Conservation (phyloP, 1,140 invertebrate genomes). For the Heliconius himera region DNA sequence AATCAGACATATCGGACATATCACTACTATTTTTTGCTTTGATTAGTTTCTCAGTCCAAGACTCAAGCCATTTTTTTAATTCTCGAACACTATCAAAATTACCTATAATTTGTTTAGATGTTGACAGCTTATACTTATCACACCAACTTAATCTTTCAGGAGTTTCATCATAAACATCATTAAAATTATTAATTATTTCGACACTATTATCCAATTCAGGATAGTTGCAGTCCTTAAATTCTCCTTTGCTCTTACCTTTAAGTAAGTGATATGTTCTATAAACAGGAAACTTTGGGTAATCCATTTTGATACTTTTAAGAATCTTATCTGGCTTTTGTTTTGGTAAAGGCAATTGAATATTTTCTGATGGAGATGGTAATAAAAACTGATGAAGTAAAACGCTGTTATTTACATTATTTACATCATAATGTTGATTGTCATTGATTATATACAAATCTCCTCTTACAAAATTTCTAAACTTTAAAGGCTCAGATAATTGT, state of each 20-base stretch:
- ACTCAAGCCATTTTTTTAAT: constrained; percentile 87
- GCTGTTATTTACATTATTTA: constrained; percentile 10
- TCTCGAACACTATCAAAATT: constrained; percentile 86
- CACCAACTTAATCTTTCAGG: constrained; percentile 78
- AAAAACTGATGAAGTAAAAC: constrained; percentile 17
- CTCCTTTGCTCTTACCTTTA: constrained; percentile 70
- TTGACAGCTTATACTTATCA: constrained; percentile 89
- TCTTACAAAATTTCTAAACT: constrained; percentile 4
- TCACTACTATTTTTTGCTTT: constrained; percentile 54
- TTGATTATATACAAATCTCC: constrained; percentile 21
- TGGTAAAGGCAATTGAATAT: constrained; percentile 31
- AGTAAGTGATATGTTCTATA: constrained; percentile 79
- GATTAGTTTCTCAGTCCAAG: constrained; percentile 83
- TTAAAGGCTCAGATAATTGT: constrained; percentile 40
- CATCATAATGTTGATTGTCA: constrained; percentile 23
- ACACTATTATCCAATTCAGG: constrained; percentile 65
- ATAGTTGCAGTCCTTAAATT: constrained; percentile 56
- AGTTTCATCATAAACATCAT: constrained; percentile 57
- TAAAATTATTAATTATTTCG: constrained; percentile 60
- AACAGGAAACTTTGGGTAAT: constrained; percentile 81
- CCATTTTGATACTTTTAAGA: constrained; percentile 75
- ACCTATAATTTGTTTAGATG: constrained; percentile 86
- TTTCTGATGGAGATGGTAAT: constrained; percentile 19
- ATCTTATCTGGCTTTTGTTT: constrained; percentile 46
- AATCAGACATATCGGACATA: constrained; percentile 81